Conservation (phyloP, 2,888 invertebrate species). For the Platycnemis pennipes region DNA sequence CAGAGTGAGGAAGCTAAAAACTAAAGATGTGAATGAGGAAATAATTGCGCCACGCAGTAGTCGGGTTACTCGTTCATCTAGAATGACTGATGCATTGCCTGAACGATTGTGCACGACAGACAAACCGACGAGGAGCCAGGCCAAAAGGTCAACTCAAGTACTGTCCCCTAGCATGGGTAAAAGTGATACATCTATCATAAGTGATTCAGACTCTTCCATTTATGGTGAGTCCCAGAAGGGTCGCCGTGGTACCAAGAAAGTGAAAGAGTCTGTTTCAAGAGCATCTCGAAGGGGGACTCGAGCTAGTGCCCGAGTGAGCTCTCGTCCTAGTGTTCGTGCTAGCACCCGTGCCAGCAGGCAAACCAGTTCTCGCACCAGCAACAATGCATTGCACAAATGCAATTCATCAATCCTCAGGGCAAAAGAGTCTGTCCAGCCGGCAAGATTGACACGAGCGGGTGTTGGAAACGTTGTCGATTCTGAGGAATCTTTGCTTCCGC, state of each 20-base stretch:
- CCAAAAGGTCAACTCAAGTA: background rate
- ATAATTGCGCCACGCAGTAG: background rate
- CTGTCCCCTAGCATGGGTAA: background rate
- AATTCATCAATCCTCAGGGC: background rate
- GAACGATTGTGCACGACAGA: background rate
- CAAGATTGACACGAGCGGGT: background rate
- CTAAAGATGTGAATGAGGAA: background rate
- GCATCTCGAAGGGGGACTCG: background rate
- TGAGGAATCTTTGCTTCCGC: background rate
- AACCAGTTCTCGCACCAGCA: background rate
- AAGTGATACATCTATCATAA: background rate
- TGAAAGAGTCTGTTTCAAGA: background rate
- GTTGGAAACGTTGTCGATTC: background rate
- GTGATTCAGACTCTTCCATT: constrained; percentile 5
- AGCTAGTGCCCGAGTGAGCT: background rate
- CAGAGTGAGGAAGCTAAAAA: constrained; percentile 20
- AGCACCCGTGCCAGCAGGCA: background rate
- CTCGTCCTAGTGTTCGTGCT: background rate
- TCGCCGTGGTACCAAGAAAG: constrained; percentile 34
- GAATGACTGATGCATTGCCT: background rate
- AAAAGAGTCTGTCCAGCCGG: background rate
- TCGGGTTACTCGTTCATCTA: constrained; percentile 37
- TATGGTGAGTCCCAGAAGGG: background rate
- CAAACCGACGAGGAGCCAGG: background rate
- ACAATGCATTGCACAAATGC: background rate